phyloP scores from a whole-genome alignment of 2,113 vertebrate species.

The Shinisaurus crocodilurus region DNA sequence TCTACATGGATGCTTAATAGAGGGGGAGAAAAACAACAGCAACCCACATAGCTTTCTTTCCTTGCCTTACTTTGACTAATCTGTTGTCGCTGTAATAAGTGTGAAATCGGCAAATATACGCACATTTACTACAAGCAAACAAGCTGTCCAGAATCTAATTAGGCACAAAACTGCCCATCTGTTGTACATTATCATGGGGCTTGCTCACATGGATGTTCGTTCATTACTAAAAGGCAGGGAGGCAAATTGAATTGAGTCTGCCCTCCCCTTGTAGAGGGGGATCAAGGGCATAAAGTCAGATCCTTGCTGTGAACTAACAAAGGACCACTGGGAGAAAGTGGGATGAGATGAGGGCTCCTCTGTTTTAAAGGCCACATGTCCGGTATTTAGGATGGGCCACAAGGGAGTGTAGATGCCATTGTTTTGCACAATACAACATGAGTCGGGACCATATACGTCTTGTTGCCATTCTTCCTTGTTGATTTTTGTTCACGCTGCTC shows the following conservation, averaged over 20 bases:
- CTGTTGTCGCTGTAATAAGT: conserved; percentile 75
- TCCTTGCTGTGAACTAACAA: conserved; percentile 88
- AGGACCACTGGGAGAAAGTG: conserved; percentile 78
- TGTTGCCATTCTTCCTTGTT: conserved; percentile 84
- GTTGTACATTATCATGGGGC: conserved; percentile 80
- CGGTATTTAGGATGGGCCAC: conserved; percentile 83
- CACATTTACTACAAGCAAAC: conserved; percentile 74
- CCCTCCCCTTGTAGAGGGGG: conserved; percentile 79
- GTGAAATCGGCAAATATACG: conserved; percentile 80
- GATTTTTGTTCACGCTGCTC: conserved; percentile 73
- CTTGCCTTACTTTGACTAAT: conserved; percentile 62
- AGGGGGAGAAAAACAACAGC: not conserved
- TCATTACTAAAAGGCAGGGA: conserved; percentile 81
- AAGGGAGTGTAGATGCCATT: conserved; percentile 86
- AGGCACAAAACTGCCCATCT: conserved; percentile 86
- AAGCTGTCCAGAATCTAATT: conserved; percentile 83
- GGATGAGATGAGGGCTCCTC: conserved; percentile 74
- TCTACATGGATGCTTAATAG: conserved; percentile 17
- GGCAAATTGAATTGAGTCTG: conserved; percentile 84
- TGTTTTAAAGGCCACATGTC: conserved; percentile 89
- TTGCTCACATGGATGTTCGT: conserved; percentile 75
- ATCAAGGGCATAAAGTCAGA: conserved; percentile 85
- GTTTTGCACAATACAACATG: conserved; percentile 78
- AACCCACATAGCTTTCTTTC: not conserved
- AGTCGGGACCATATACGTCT: conserved; percentile 79